Base-by-base conservation (phyloP, 2,888 invertebrate genomes). In the Mythimna impura region DNA sequence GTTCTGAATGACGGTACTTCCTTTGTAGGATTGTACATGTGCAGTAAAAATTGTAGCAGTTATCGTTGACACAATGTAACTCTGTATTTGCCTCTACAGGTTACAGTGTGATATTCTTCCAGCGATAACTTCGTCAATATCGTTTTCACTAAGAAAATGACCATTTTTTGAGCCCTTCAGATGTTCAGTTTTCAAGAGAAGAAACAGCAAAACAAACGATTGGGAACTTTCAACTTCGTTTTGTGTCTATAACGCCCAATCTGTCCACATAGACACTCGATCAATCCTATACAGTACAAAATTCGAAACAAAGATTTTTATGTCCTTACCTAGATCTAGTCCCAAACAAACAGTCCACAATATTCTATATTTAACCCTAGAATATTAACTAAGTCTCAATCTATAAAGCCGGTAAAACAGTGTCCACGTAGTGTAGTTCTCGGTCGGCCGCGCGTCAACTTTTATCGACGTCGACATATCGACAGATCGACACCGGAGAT, bases 401-500 rank as follows among this genome's bases (percentile, higher is more conserved):
- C 74, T 74, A 73, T 66, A 65, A 57, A 66, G 66, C 66, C 57
- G 67, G 81, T 79, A 80, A 71, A 80, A 80, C 83, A 76, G 83
- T 81, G 80, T 85, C 85, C 80, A 78, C 82, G 73, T 85, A 84
- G 87, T 83, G 83, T 78, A 71, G 81, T 78, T 75, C 86, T 84
- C 78, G 74, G 74, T 70, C 66, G 68, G 58, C 71, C 68, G 78
- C 70, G 72, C 85, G 83, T 87, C 89, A 87, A 87, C 84, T 83
- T 85, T 85, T 88, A 91, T 91, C 91, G 90, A 78, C 76, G 57
- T 68, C 76, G 81, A 91, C 89, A 87, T 88, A 91, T 90, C 91
- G 93, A 91, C 90, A 90, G 89, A 88, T 90, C 91, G 92, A 92
- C 93, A 86, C 85, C 82, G 83, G 83, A 92, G 94, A 94, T 94